Evolutionary conservation across 2,113 vertebrate species (phyloP).

Genomic region (Piaya cayana): DNA sequence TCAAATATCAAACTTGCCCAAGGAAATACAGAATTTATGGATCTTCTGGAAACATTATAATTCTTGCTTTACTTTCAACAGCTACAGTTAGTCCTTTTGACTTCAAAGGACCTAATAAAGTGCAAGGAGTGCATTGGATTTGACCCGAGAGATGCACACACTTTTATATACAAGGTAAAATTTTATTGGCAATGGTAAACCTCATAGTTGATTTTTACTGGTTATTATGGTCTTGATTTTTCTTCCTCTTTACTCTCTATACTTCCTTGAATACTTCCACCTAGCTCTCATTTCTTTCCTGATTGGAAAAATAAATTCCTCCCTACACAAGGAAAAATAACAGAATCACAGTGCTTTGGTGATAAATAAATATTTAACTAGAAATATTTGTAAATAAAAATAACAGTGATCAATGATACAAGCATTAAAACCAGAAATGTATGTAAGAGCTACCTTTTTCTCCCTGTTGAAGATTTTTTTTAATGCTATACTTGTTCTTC

Average conservation of each 20-base stretch:
- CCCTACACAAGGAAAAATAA: neutral
- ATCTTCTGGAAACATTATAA: constrained; percentile 13
- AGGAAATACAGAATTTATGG: neutral
- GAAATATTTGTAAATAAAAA: neutral
- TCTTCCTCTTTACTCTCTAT: neutral
- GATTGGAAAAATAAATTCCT: neutral
- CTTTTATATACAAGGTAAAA: neutral
- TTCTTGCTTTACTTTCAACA: neutral
- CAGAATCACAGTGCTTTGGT: neutral
- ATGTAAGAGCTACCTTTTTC: neutral
- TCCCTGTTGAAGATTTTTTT: neutral
- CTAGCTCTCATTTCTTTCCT: neutral
- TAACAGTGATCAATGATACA: neutral
- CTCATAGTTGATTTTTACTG: neutral
- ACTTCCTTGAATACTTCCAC: neutral
- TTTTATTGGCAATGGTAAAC: neutral
- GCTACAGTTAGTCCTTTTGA: neutral
- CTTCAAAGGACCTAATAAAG: constrained; percentile 11
- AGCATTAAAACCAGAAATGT: neutral
- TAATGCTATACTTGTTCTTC: neutral
- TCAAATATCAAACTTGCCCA: neutral
- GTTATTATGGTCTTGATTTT: neutral
- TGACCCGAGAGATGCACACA: neutral
- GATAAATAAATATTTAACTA: neutral
- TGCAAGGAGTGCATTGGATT: neutral